Base-by-base conservation (phyloP, 2,113 vertebrate genomes). In the Arvicanthis niloticus region DNA sequence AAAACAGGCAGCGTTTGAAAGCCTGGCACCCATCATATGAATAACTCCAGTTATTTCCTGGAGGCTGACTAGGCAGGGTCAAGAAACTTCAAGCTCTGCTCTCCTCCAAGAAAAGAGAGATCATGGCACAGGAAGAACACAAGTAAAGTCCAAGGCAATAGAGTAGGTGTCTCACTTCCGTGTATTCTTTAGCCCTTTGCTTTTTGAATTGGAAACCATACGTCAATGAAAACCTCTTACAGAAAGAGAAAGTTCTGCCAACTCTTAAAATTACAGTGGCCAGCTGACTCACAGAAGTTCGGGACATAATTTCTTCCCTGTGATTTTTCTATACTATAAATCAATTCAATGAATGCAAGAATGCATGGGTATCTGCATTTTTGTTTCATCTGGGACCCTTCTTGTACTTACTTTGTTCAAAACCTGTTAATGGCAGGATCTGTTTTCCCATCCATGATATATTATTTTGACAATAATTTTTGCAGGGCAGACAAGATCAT, bases 1-100 rank as follows among this genome's bases (percentile, higher is more conserved):
- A 97, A 98, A 98, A 96, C 51, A 98, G 73, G 92, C 80, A 87
- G 73, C 87, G 53, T 96, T 97, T 98, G 60, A 95, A 97, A 98
- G 82, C 34, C 48, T 65, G 86, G 45, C 62, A 85, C 2, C 73
- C 0, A 0, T 51, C 81, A 60, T 65, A 34, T 81, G 81, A 95
- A 73, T 96, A 51, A 51, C 51, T 51, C 17, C 58, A 70, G 21
- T 12, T 87, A 89, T 62, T 42, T 82, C 91, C 88, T 0, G 17
- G 96, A 97, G 72, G 22, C 86, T 37, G 89, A 22, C 9, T 40
- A 78, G n/a, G n/a, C 56, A 88, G 37, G 48, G 10, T 88, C 13
- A 24, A 93, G 94, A 96, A 97, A 15, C 75, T 1, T 88, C 76
- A 34, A 96, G 12, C 31, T 72, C 12, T 60, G 34, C 95, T 40